Evolutionary conservation across 2,113 vertebrate species (phyloP).

Genomic region (Sander vitreus): DNA sequence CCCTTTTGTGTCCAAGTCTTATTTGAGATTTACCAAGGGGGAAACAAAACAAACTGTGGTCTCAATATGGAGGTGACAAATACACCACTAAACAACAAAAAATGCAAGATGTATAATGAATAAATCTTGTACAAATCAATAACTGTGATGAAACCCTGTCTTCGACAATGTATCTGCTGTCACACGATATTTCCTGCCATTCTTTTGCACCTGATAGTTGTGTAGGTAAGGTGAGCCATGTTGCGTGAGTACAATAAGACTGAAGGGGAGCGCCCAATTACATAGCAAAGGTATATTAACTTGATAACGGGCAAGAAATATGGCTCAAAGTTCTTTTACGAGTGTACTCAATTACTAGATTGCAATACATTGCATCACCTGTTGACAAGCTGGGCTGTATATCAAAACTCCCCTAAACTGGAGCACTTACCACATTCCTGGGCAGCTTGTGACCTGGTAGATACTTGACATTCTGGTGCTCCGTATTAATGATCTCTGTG

Average conservation of each 20-base stretch:
- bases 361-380: not conserved
- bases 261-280: not conserved
- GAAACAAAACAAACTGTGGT: not conserved
- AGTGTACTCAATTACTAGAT: not conserved
- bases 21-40: not conserved
- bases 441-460: conserved; percentile 88
- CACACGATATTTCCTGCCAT: not conserved
- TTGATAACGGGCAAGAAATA: not conserved
- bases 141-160: not conserved
- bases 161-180: not conserved
- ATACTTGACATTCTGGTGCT: conserved; percentile 90
- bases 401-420: not conserved
- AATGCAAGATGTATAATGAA: not conserved
- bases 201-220: not conserved
- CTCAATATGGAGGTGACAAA: not conserved
- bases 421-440: conserved; percentile 85
- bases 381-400: not conserved
- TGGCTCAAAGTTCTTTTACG: conserved; percentile 21
- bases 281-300: not conserved
- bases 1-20: not conserved
- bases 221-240: not conserved
- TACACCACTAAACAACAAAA: not conserved
- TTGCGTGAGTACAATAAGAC: not conserved
- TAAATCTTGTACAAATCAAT: not conserved
- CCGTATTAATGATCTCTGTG: conserved; percentile 87